phyloP scores from a whole-genome alignment of 2,888 invertebrate genomes.

The Eupelmus urozonus region DNA sequence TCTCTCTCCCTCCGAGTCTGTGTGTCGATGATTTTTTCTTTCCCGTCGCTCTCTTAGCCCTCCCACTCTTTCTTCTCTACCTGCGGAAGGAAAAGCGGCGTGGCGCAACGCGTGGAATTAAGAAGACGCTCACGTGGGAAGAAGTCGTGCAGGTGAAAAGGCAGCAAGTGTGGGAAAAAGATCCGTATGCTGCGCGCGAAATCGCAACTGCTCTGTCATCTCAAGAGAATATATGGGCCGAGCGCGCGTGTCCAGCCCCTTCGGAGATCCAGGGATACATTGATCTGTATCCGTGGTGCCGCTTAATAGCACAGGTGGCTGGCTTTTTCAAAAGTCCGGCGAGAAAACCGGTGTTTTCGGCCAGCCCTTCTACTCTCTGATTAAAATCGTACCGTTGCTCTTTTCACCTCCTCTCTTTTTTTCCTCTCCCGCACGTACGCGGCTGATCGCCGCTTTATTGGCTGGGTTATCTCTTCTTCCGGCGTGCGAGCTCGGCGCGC shows the following conservation, averaged over 20 bases:
- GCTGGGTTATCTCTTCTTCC: conserved; percentile 14
- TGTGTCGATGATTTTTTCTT: not conserved
- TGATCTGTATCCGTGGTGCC: conserved; percentile 31
- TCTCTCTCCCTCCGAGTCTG: not conserved
- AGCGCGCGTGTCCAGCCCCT: not conserved
- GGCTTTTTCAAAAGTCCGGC: not conserved
- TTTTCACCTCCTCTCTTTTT: not conserved
- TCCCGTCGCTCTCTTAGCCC: not conserved
- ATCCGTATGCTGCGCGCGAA: not conserved
- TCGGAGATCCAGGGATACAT: not conserved
- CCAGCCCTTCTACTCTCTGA: not conserved
- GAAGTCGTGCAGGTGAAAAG: not conserved
- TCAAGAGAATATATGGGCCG: not conserved
- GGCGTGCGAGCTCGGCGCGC: not conserved
- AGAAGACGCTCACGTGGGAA: not conserved
- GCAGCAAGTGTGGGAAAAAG: conserved; percentile 37
- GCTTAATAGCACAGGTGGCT: not conserved
- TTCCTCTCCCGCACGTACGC: not conserved
- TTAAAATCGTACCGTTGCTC: conserved; percentile 23
- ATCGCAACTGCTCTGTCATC: not conserved
- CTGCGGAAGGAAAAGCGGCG: conserved; percentile 18
- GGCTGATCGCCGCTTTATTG: too few relatives aligned
- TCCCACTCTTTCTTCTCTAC: conserved; percentile 24
- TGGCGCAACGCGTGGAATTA: too few relatives aligned
- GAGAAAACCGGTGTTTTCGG: not conserved